A percentile compares a stretch with the other conserved stretches of the same genome.
These are phyloP conservation scores for Muricea muricata DNA, from an alignment of 92 coral and sea anemone species.

Conservation along the genomic window DNA sequence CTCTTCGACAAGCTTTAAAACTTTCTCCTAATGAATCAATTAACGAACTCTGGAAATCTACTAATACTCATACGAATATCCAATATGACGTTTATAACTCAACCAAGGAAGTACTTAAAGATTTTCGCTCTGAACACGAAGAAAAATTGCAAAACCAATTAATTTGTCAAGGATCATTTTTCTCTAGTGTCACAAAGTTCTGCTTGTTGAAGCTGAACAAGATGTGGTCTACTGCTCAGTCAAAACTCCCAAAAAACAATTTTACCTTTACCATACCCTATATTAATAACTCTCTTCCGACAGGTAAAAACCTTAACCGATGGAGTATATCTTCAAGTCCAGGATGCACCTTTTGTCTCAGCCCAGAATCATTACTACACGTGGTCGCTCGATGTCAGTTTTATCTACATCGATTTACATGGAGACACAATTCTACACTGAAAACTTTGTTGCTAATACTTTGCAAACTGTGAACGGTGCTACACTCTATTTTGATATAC, in stretches of 20 bases:
- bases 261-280: conserved; percentile 22
- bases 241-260: conserved; percentile 23
- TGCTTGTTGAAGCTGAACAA: not conserved
- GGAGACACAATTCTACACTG: not conserved
- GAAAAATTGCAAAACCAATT: not conserved
- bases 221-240: conserved; percentile 9
- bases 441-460: conserved; percentile 14
- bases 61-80: not conserved
- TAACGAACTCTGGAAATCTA: not conserved
- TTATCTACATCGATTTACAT: conserved; percentile 18
- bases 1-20: conserved; percentile 9
- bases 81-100: not conserved
- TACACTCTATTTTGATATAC: not conserved
- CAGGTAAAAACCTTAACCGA: conserved; percentile 26
- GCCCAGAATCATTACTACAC: conserved; percentile 35
- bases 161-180: not conserved
- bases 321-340: conserved; percentile 21
- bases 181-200: not conserved
- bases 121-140: not conserved
- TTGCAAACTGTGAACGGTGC: not conserved
- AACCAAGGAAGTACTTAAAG: not conserved
- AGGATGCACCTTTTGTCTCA: conserved; percentile 27
- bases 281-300: conserved; percentile 25
- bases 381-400: conserved; percentile 27
- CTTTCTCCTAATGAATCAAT: conserved; percentile 23